Conservation (phyloP, 2,113 vertebrate genomes). For the Pandion haliaetus region DNA sequence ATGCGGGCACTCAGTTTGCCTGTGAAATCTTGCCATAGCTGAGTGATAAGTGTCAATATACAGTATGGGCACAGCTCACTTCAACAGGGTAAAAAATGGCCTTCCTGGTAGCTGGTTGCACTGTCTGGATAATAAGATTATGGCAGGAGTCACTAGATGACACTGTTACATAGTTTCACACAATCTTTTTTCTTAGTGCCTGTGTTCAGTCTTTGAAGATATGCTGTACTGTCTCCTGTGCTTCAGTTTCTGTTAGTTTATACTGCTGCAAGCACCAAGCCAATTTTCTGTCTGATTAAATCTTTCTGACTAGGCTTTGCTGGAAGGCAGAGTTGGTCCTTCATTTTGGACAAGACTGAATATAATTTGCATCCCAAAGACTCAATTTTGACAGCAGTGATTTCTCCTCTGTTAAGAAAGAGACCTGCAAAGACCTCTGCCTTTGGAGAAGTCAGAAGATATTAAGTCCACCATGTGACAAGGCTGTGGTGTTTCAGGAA, state of each 20-base stretch:
- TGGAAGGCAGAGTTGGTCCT: background rate
- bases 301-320: background rate
- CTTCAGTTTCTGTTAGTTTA: background rate
- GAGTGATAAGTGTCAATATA: background rate
- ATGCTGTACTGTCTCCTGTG: rapidly evolving
- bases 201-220: background rate
- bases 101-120: background rate
- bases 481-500: background rate
- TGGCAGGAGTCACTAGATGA: background rate
- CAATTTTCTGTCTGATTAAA: background rate
- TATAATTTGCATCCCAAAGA: background rate
- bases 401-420: background rate
- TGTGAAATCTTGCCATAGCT: background rate
- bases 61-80: background rate
- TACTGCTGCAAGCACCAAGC: background rate
- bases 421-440: background rate
- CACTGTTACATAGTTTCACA: background rate
- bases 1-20: background rate
- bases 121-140: background rate
- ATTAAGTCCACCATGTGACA: rapidly evolving
- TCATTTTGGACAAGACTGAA: background rate
- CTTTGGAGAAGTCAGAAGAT: background rate
- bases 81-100: too few relatives aligned
- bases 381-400: background rate
- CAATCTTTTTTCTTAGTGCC: background rate